Evolutionary conservation across 2,113 vertebrate genomes (phyloP).

Genomic region (Spermophilus dauricus): DNA sequence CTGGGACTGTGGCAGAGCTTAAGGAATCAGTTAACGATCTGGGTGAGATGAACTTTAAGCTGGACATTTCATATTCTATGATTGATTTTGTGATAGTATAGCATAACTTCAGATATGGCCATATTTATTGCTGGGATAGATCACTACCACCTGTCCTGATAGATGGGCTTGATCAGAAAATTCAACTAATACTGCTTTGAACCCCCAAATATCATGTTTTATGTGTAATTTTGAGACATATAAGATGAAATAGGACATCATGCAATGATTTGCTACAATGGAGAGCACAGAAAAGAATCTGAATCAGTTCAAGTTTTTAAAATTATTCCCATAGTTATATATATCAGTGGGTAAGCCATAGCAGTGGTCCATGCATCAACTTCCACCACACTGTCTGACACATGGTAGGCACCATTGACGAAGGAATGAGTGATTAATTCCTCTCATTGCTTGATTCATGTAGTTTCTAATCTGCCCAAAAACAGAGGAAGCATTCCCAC

Average conservation of each 20-base stretch:
- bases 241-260: background rate
- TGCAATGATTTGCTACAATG: background rate
- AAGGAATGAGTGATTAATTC: background rate
- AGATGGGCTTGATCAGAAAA: background rate
- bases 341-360: background rate
- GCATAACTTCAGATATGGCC: background rate
- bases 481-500: background rate
- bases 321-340: background rate
- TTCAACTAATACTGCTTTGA: background rate
- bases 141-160: background rate
- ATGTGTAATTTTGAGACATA: conserved; percentile 30
- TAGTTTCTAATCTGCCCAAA: background rate
- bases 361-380: background rate
- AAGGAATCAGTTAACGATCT: background rate
- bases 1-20: background rate
- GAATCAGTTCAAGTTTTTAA: background rate
- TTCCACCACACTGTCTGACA: background rate
- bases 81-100: background rate
- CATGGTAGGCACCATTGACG: background rate
- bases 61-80: background rate
- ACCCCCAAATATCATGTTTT: background rate
- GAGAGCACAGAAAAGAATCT: background rate
- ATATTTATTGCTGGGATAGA: background rate
- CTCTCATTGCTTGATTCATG: background rate
- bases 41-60: background rate